Conservation (phyloP, 2,113 vertebrate genomes). For the Struthidea cinerea region DNA sequence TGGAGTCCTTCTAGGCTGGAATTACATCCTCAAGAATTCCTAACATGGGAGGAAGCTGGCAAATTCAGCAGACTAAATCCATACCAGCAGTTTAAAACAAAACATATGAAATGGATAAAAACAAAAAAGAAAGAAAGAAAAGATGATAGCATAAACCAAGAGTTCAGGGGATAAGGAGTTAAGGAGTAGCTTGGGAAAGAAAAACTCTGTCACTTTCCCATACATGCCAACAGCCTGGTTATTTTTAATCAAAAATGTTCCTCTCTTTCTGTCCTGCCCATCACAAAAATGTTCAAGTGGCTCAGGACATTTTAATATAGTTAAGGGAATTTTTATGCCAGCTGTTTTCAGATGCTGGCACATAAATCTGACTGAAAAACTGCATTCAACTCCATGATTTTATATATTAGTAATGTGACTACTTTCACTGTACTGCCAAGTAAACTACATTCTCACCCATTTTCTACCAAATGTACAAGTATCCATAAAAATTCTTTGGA, state of each 20-base stretch:
- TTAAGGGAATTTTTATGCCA: neutral
- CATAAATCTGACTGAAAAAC: neutral
- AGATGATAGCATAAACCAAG: neutral
- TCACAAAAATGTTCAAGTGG: neutral
- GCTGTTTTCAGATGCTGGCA: neutral
- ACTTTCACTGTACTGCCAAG: neutral
- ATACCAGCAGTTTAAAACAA: slow-evolving; percentile 13
- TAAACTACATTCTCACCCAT: neutral
- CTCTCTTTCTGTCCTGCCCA: neutral
- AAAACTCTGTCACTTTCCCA: slow-evolving; percentile 10
- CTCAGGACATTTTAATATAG: neutral
- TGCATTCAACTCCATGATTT: neutral
- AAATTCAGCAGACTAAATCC: slow-evolving; percentile 1
- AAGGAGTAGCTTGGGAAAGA: slow-evolving; percentile 31
- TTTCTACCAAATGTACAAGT: neutral
- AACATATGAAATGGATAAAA: neutral
- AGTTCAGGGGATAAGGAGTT: neutral
- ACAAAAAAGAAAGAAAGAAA: neutral
- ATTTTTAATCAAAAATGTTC: slow-evolving; percentile 39
- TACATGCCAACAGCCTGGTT: slow-evolving; percentile 14
- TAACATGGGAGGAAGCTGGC: neutral
- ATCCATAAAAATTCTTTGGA: neutral
- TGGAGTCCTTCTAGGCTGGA: neutral
- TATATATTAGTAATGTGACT: neutral
- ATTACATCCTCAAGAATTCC: neutral